phyloP scores from a whole-genome alignment of 37 sponge, comb jelly and placozoan species.

The Oopsacas minuta region DNA sequence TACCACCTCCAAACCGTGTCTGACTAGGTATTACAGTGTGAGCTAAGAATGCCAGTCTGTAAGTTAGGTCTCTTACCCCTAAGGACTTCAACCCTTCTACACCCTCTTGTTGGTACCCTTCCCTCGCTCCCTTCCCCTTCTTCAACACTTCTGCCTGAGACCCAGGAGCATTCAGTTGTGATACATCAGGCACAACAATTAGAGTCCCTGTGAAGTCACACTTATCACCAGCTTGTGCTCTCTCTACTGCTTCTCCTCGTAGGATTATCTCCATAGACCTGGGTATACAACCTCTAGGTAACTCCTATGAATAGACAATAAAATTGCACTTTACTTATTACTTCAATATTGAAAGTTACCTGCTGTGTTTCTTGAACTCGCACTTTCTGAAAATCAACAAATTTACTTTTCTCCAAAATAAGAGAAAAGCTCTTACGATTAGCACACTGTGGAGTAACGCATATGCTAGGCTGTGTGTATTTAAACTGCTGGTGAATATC shows the following conservation, averaged over 20 bases:
- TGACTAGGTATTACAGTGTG: conserved; percentile 55
- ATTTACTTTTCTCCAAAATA: conserved; percentile 55
- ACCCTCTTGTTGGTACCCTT: conserved; percentile 20
- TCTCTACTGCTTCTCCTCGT: conserved; percentile 81
- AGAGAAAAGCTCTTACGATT: conserved; percentile 83
- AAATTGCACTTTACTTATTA: no score
- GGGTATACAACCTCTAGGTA: conserved; percentile 90
- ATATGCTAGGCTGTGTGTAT: conserved; percentile 87
- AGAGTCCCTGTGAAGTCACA: conserved; percentile 97
- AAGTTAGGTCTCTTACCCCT: conserved; percentile 89
- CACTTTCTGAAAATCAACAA: conserved; percentile 99
- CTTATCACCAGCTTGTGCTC: conserved; percentile 90
- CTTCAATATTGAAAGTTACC: no score
- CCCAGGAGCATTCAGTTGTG: conserved; percentile 61
- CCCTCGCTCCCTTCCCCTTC: conserved; percentile 6
- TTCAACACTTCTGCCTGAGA: not conserved
- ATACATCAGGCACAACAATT: conserved; percentile 91
- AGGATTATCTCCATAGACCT: conserved; percentile 85
- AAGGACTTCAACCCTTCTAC: conserved; percentile 81
- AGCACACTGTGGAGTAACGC: conserved; percentile 73
- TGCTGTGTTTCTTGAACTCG: conserved; percentile 94
- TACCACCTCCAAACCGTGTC: conserved; percentile 18
- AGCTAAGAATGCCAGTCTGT: conserved; percentile 87
- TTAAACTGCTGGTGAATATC: conserved; percentile 98
- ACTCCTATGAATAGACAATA: conserved; percentile 28